Percentiles rank a stretch among this genome's conserved stretches.
Evolutionary conservation across 2,888 invertebrate species (phyloP).

Genomic region (Cheilosia pagana): DNA sequence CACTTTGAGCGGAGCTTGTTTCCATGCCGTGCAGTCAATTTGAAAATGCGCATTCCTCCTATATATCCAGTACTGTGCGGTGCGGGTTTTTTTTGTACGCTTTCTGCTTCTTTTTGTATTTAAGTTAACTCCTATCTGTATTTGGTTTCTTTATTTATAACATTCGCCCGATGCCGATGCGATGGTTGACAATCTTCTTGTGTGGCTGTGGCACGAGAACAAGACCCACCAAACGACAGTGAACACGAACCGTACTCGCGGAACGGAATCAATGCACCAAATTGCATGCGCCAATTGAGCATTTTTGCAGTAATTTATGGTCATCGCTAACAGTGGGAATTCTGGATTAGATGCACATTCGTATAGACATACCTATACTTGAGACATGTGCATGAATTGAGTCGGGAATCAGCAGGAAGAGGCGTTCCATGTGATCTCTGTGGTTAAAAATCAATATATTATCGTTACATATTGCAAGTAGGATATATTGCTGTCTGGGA

Average conservation of each 20-base stretch:
- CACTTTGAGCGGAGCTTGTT: conserved; percentile 51
- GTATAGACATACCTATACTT: not conserved
- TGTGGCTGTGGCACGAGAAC: conserved; percentile 72
- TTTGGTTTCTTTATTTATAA: conserved; percentile 52
- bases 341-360: conserved; percentile 40
- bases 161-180: conserved; percentile 43
- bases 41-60: conserved; percentile 57
- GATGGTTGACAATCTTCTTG: conserved; percentile 73
- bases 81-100: conserved; percentile 1
- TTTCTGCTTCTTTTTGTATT: conserved; percentile 27
- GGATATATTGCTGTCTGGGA: too few species aligned
- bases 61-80: conserved; percentile 49
- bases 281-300: conserved; percentile 73
- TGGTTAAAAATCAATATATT: too few species aligned
- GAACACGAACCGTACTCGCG: conserved; percentile 56
- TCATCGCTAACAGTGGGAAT: conserved; percentile 60
- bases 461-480: too few species aligned
- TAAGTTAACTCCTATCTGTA: conserved; percentile 42
- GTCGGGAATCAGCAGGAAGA: conserved; percentile 16
- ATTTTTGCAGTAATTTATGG: conserved; percentile 67
- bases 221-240: conserved; percentile 66
- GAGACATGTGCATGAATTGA: too few species aligned
- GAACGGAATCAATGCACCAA: conserved; percentile 68
- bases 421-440: not conserved
- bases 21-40: conserved; percentile 65